A percentile compares a stretch with the other conserved stretches of the same genome.
These are phyloP conservation scores for Caligus rogercresseyi DNA, from an alignment of 1,140 invertebrate species.

Conservation along the genomic window DNA sequence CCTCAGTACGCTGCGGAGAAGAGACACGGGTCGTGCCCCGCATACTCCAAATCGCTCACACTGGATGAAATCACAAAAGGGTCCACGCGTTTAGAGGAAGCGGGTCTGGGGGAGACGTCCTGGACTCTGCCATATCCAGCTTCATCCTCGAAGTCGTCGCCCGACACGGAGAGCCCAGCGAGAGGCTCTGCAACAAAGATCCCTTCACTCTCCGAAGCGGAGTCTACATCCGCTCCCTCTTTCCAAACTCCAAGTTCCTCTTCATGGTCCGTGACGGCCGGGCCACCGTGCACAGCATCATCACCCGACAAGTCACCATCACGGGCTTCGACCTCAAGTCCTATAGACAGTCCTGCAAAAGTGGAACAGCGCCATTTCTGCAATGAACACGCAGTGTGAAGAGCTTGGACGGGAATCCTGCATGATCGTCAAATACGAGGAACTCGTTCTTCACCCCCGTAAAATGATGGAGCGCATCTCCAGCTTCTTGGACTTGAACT, in stretches of 20 bases:
- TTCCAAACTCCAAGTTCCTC: constrained; percentile 72
- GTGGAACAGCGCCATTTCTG: constrained; percentile 70
- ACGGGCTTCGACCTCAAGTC: constrained; percentile 87
- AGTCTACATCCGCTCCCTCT: constrained; percentile 44
- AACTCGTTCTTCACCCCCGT: constrained; percentile 80
- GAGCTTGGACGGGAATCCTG: constrained; percentile 64
- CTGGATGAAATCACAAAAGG: constrained; percentile 86
- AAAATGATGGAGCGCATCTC: constrained; percentile 76
- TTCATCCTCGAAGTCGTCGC: constrained; percentile 93
- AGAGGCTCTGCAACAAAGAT: constrained; percentile 92
- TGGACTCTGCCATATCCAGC: constrained; percentile 84
- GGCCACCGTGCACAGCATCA: constrained; percentile 92
- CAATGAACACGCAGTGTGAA: constrained; percentile 85
- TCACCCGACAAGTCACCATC: constrained; percentile 81
- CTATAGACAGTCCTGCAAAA: constrained; percentile 83
- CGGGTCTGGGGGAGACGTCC: constrained; percentile 74
- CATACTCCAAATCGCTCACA: constrained; percentile 67
- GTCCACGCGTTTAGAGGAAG: constrained; percentile 66
- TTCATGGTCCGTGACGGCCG: constrained; percentile 95
- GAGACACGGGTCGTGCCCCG: constrained; percentile 92
- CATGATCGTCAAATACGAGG: constrained; percentile 85
- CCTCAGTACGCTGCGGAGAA: constrained; percentile 92
- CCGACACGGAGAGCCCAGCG: constrained; percentile 79
- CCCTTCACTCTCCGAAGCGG: constrained; percentile 91
- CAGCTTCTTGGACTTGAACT: constrained; percentile 74